These are phyloP conservation scores for Ophioderma brevispina DNA, from an alignment of 35 echinoderm and acorn worm species.

Conservation along the genomic window DNA sequence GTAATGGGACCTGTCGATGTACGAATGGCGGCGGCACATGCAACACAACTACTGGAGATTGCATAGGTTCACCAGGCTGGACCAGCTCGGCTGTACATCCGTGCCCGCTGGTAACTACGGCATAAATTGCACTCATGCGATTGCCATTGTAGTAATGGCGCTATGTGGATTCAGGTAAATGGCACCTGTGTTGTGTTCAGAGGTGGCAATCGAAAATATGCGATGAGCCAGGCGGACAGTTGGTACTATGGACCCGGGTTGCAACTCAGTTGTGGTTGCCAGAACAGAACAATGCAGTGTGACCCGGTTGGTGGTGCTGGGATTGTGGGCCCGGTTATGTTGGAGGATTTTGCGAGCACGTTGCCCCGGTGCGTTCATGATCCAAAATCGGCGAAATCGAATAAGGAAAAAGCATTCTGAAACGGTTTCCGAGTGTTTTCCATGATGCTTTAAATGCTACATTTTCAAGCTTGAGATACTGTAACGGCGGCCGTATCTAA, in stretches of 20 bases:
- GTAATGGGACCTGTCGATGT: constrained; percentile 49
- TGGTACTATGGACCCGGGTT: constrained; percentile 63
- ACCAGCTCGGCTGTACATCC: not conserved
- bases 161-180: constrained; percentile 64
- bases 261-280: constrained; percentile 51
- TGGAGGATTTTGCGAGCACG: constrained; percentile 16
- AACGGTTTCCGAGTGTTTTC: too few relatives aligned
- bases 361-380: constrained; percentile 11
- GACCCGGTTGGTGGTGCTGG: constrained; percentile 56
- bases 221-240: constrained; percentile 39
- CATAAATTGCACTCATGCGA: constrained; percentile 18
- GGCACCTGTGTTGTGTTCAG: constrained; percentile 68
- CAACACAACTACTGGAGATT: constrained; percentile 33
- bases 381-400: too few relatives aligned
- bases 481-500: too few relatives aligned
- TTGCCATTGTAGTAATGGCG: constrained; percentile 68
- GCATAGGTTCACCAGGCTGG: constrained; percentile 76
- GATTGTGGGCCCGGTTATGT: constrained; percentile 58
- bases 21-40: constrained; percentile 45
- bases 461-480: too few relatives aligned
- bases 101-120: constrained; percentile 33
- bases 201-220: constrained; percentile 63
- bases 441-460: too few relatives aligned
- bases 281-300: constrained; percentile 51
- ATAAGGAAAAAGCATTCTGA: too few relatives aligned